phyloP scores from a whole-genome alignment of 2,888 invertebrate genomes.

The Leistus spinibarbis region DNA sequence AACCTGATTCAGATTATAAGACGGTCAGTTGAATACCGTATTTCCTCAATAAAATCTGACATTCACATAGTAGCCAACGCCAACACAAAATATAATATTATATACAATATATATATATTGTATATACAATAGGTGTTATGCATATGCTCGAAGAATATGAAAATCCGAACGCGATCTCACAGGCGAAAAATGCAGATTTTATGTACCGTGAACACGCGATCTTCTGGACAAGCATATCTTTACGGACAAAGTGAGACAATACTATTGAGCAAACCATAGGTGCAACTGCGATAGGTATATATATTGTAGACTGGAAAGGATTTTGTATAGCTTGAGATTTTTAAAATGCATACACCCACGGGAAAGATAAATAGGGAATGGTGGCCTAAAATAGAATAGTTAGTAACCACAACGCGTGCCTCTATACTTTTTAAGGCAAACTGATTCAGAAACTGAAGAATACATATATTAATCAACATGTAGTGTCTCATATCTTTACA shows the following conservation, averaged over 20 bases:
- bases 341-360: slow-evolving; percentile 5
- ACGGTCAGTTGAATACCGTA: neutral
- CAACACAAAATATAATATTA: neutral
- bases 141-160: slow-evolving; percentile 16
- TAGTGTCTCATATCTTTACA: too few species aligned
- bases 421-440: neutral
- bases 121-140: neutral
- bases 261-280: neutral
- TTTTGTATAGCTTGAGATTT: slow-evolving; percentile 33
- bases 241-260: slow-evolving; percentile 9
- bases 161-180: slow-evolving; percentile 15
- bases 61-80: neutral
- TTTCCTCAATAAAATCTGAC: slow-evolving; percentile 13
- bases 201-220: slow-evolving; percentile 29
- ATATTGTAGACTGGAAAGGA: slow-evolving; percentile 14
- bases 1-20: neutral
- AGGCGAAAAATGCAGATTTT: slow-evolving; percentile 34
- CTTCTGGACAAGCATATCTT: slow-evolving; percentile 31
- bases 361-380: slow-evolving; percentile 14
- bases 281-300: neutral
- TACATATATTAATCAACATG: too few species aligned
- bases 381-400: neutral
- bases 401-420: neutral
- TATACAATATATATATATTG: neutral
- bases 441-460: too few species aligned